Base-by-base conservation (phyloP, 37 sponge, comb jelly and placozoan genomes). In the Ianthella basta region DNA sequence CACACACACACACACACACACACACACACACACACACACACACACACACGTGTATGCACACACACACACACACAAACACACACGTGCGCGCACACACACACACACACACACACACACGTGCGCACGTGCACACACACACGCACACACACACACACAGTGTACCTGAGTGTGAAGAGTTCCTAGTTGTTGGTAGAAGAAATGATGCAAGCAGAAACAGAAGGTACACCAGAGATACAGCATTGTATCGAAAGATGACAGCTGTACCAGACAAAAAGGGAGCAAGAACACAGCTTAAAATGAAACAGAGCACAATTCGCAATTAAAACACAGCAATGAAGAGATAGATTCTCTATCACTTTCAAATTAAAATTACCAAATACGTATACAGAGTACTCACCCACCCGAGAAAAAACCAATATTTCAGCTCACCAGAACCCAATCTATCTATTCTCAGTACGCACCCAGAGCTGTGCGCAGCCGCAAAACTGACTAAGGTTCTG, bases 211-310 rank as follows among this genome's bases (percentile, higher is more conserved):
- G 44, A 6, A 91, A 60, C 53, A 89, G 55, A 0, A 95, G 86
- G 80, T 95, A 92, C 35, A 81, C 39, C 39, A 89, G 56, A 40
- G 95, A 92, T 29, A 95, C 34, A 6, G 82, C 59, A 73, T 92
- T 92, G 85, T 89, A 89, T 18, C 95, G 87, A 41, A 95, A 81
- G 21, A 92, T 29, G 16, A 86, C 82, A 63, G 92, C 95, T 94
- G 74, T n/a, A 78, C 29, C n/a, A n/a, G n/a, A 75, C 18, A 19
- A 15, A 70, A 33, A 70, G 34, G 70, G 34, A 35, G 27, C 4
- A 32, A 1, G 32, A 30, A 30, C 4, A 13, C 10, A 30, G 34
- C 6, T 3, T 44, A 8, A 44, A 44, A 44, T 10, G 50, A 44
- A 10, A n/a, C n/a, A n/a, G 61, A 23, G 33, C 56, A 33, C 19